Evolutionary conservation across 1,140 invertebrate species (phyloP).

Genomic region (Lerema accius): DNA sequence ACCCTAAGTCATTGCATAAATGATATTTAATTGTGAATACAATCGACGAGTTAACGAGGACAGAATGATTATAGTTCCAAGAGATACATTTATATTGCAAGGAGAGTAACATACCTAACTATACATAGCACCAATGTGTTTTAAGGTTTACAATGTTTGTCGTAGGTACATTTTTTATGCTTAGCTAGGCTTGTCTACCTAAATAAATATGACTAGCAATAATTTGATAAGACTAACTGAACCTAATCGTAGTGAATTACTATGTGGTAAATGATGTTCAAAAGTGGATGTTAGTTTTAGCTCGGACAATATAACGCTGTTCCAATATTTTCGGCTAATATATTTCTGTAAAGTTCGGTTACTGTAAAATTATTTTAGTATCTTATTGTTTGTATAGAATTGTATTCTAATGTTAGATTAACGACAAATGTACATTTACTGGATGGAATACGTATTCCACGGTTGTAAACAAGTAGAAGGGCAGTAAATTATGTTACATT

Average conservation of each 20-base stretch:
- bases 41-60: slow-evolving; percentile 16
- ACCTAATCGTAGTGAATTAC: neutral
- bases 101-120: neutral
- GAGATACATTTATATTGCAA: neutral
- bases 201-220: slow-evolving; percentile 16
- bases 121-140: neutral
- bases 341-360: too few relatives aligned
- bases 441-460: too few relatives aligned
- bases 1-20: slow-evolving; percentile 9
- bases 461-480: too few relatives aligned
- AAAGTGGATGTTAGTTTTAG: slow-evolving; percentile 1
- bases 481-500: too few relatives aligned
- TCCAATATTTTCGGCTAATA: neutral
- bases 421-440: too few relatives aligned
- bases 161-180: neutral
- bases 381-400: too few relatives aligned
- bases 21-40: slow-evolving; percentile 17
- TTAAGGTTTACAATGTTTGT: neutral
- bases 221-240: slow-evolving; percentile 24
- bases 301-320: neutral
- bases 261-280: neutral
- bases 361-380: too few relatives aligned
- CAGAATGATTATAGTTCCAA: slow-evolving; percentile 8
- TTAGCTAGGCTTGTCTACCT: slow-evolving; percentile 2
- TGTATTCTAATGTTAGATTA: too few relatives aligned